Percentiles rank a stretch among this genome's conserved stretches.
Evolutionary conservation across 2,113 vertebrate genomes (phyloP).

Genomic region (Lutjanus erythropterus): DNA sequence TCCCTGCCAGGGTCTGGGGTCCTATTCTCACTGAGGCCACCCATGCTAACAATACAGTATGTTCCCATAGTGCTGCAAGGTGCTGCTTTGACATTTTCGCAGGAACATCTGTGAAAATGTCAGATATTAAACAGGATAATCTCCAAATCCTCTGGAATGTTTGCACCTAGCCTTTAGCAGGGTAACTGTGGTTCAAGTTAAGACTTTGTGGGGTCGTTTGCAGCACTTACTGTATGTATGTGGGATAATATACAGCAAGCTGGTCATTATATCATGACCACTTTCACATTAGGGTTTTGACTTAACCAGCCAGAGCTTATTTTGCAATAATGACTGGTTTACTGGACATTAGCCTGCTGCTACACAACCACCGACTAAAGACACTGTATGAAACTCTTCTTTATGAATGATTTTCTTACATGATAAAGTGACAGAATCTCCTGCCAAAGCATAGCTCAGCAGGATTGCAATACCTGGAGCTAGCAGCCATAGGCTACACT

Average conservation of each 20-base stretch:
- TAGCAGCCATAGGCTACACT: neutral
- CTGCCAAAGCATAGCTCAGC: neutral
- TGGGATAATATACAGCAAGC: slow-evolving; percentile 22
- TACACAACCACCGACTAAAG: slow-evolving; percentile 11
- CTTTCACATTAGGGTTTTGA: slow-evolving; percentile 21
- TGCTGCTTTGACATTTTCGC: slow-evolving; percentile 42
- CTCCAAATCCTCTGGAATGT: slow-evolving; percentile 33
- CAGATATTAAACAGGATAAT: slow-evolving; percentile 35
- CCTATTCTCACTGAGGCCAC: neutral
- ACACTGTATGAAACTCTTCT: neutral
- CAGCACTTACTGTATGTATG: slow-evolving; percentile 7
- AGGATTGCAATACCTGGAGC: slow-evolving; percentile 18
- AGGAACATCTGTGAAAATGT: slow-evolving; percentile 32
- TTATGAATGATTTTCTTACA: neutral
- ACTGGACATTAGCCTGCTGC: slow-evolving; percentile 16
- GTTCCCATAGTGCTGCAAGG: slow-evolving; percentile 18
- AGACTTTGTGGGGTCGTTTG: slow-evolving; percentile 12
- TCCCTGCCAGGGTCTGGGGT: slow-evolving; percentile 13
- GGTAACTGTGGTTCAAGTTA: slow-evolving; percentile 27
- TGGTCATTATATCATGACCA: slow-evolving; percentile 34
- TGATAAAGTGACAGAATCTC: neutral
- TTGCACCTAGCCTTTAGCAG: slow-evolving; percentile 14
- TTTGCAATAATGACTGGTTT: slow-evolving; percentile 32
- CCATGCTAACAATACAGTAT: slow-evolving; percentile 8
- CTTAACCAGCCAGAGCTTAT: slow-evolving; percentile 8